These are phyloP conservation scores for Calcarius ornatus DNA, from an alignment of 2,113 vertebrate species.

Conservation along the genomic window DNA sequence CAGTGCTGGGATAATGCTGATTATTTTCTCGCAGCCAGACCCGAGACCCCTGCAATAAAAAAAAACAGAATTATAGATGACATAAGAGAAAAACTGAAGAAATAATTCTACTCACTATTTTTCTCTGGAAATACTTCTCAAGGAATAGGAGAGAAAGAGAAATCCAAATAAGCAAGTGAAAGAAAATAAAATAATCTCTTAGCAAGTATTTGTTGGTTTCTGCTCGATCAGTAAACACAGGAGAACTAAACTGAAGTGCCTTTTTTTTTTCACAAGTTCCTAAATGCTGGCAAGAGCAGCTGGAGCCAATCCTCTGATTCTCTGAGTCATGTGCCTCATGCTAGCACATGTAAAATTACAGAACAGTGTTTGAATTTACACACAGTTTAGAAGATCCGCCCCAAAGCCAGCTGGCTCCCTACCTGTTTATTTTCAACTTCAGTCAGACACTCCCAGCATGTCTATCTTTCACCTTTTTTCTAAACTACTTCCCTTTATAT, in stretches of 20 bases:
- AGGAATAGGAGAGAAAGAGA: background rate
- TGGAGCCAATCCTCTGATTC: background rate
- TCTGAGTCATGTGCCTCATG: constrained; percentile 9
- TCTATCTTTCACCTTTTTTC: background rate
- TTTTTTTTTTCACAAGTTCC: background rate
- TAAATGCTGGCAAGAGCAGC: background rate
- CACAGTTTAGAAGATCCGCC: background rate
- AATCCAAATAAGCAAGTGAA: background rate
- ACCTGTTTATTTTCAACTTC: constrained; percentile 40
- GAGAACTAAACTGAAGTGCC: background rate
- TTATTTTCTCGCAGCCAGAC: constrained; percentile 94
- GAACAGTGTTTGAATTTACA: background rate
- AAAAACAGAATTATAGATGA: background rate
- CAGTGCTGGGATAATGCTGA: constrained; percentile 89
- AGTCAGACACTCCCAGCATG: background rate
- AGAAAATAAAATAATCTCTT: background rate
- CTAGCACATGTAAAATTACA: background rate
- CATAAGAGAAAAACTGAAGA: background rate
- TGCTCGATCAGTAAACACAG: background rate
- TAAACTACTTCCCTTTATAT: background rate
- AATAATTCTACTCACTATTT: background rate
- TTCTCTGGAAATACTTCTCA: background rate
- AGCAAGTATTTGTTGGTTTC: background rate
- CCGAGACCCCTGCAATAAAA: constrained; percentile 82
- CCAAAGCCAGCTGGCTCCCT: background rate